Conservation (phyloP, 2,113 vertebrate genomes). For the Fulmarus glacialis region DNA sequence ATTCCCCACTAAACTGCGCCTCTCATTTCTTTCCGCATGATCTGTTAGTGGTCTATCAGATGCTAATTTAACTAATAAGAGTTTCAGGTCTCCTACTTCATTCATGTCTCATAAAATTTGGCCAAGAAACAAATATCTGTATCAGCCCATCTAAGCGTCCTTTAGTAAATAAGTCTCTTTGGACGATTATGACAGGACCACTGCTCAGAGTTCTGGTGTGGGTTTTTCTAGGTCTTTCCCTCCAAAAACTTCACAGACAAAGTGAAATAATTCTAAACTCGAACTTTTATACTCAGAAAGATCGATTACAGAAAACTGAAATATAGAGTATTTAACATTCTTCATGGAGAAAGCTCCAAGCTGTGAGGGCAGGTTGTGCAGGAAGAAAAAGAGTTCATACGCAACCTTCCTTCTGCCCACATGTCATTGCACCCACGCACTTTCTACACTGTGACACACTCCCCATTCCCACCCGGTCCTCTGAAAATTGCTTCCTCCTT, state of each 20-base stretch:
- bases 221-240: not conserved
- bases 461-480: accelerated
- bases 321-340: not conserved
- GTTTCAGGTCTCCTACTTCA: not conserved
- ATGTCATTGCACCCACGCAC: not conserved
- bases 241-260: not conserved
- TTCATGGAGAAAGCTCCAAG: not conserved
- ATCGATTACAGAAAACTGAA: not conserved
- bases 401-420: not conserved
- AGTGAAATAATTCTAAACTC: not conserved
- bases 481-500: not conserved
- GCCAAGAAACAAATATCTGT: not conserved
- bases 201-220: not conserved
- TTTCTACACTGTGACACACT: not conserved
- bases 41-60: not conserved
- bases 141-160: not conserved
- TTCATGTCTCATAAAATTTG: not conserved
- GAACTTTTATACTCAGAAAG: not conserved
- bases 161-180: not conserved
- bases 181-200: not conserved
- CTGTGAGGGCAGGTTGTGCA: not conserved
- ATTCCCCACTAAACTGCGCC: not conserved
- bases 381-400: too few relatives aligned
- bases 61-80: not conserved
- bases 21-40: not conserved